Evolutionary conservation across 2,888 invertebrate genomes (phyloP).

Genomic region (Zygothrica quintamaculata): DNA sequence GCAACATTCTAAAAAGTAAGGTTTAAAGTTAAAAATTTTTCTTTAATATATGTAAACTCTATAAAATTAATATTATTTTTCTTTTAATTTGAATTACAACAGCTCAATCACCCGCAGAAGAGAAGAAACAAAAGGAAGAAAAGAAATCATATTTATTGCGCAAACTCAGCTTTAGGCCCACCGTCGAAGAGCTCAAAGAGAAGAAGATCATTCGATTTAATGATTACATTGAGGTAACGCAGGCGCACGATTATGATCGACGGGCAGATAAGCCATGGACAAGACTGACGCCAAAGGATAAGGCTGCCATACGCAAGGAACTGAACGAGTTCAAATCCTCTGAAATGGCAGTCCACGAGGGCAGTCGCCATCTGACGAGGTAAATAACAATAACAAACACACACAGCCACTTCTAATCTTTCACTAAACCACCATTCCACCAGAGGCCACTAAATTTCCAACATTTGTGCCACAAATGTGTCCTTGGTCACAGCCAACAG

Average conservation of each 20-base stretch:
- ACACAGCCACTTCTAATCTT: too few relatives aligned
- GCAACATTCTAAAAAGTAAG: constrained; percentile 99
- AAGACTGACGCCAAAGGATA: constrained; percentile 98
- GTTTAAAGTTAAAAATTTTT: too few relatives aligned
- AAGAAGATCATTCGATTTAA: constrained; percentile 99
- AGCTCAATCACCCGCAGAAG: constrained; percentile 98
- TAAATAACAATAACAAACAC: constrained; percentile 84
- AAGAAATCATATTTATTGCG: constrained; percentile 97
- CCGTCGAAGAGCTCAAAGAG: constrained; percentile 98
- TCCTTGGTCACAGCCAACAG: constrained; percentile 38
- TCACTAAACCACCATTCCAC: constrained; percentile 20
- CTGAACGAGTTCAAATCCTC: constrained; percentile 99
- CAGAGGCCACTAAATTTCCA: constrained; percentile 6
- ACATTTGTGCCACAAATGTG: constrained; percentile 29
- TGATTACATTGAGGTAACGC: constrained; percentile 99
- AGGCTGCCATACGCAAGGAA: constrained; percentile 99
- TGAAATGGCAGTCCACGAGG: constrained; percentile 99
- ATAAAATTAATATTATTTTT: too few relatives aligned
- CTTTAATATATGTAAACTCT: too few relatives aligned
- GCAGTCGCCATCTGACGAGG: constrained; percentile 98
- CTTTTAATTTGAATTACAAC: too few relatives aligned
- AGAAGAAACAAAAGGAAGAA: constrained; percentile 97
- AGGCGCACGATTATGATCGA: constrained; percentile 98
- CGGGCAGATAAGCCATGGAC: constrained; percentile 99
- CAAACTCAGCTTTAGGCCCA: constrained; percentile 99